Conservation (phyloP, 2,888 invertebrate genomes). For the Neelides folsomi region DNA sequence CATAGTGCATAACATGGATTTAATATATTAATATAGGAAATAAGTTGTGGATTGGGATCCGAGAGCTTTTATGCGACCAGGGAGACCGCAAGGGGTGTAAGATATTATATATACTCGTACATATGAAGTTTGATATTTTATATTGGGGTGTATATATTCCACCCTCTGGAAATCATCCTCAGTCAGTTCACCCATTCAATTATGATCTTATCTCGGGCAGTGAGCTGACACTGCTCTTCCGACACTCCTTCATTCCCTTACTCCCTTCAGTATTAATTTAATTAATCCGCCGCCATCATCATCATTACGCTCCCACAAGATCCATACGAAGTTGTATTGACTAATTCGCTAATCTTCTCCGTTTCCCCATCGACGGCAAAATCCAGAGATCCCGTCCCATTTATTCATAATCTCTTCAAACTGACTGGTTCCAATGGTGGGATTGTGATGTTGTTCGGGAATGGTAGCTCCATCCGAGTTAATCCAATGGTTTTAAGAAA, state of each 20-base stretch:
- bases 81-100: no score
- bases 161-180: conserved; percentile 25
- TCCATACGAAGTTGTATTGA: neutral
- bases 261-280: neutral
- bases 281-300: neutral
- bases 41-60: no score
- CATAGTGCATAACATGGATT: no score
- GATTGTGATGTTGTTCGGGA: no score
- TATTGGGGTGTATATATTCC: neutral
- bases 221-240: conserved; percentile 26
- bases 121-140: neutral
- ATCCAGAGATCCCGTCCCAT: no score
- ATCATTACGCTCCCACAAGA: neutral
- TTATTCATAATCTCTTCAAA: conserved; percentile 7
- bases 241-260: conserved; percentile 13
- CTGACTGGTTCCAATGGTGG: neutral
- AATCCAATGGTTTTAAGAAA: conserved; percentile 20
- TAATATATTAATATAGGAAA: no score
- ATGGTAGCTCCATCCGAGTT: conserved; percentile 21
- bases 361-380: no score
- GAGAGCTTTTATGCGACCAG: no score
- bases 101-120: no score
- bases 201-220: conserved; percentile 26
- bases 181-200: conserved; percentile 25
- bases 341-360: no score